A percentile compares a stretch with the other conserved stretches of the same genome.
Evolutionary conservation across 2,113 vertebrate genomes (phyloP).

Genomic region (Cisticola juncidis): DNA sequence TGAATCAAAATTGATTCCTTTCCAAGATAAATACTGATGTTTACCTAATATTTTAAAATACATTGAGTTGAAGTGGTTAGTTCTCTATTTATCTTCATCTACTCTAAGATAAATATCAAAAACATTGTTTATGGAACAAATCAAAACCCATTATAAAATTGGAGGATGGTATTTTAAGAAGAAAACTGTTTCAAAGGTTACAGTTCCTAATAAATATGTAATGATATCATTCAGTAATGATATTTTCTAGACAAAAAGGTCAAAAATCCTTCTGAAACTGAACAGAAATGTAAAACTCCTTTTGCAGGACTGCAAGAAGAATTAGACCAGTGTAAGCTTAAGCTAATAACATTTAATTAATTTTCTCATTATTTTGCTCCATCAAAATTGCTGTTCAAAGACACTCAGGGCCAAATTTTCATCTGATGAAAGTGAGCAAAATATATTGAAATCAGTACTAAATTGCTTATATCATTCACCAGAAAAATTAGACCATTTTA

Average conservation of each 20-base stretch:
- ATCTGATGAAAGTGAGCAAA: background rate
- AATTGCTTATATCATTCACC: background rate
- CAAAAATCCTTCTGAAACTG: background rate
- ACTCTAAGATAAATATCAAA: background rate
- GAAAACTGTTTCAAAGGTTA: background rate
- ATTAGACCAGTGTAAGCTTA: background rate
- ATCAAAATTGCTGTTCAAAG: background rate
- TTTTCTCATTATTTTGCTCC: background rate
- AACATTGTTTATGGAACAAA: background rate
- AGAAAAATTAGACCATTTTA: background rate
- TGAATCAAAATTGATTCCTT: background rate
- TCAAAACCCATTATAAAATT: background rate
- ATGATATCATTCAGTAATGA: background rate
- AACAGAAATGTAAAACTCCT: background rate
- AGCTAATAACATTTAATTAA: background rate
- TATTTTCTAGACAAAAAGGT: background rate
- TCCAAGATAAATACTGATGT: background rate
- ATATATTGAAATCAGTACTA: background rate
- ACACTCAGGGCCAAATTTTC: background rate
- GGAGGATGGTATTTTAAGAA: background rate
- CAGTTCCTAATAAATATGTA: background rate
- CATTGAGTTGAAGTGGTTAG: background rate
- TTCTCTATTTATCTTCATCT: background rate
- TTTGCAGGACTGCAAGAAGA: background rate
- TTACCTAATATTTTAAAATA: background rate